These are phyloP conservation scores for Autographa gamma DNA, from an alignment of 2,888 invertebrate species.

Conservation along the genomic window DNA sequence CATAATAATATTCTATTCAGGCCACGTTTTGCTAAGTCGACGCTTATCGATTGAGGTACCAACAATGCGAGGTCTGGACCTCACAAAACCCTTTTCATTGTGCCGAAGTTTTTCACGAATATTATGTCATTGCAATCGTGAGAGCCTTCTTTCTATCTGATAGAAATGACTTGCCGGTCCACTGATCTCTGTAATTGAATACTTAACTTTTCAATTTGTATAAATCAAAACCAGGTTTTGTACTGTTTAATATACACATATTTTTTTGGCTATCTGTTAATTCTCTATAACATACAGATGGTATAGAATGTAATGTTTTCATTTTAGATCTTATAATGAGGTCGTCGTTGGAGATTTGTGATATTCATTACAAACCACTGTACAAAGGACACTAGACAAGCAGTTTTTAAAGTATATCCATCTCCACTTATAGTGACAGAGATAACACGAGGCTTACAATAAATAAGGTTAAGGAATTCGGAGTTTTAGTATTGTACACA, in stretches of 20 bases:
- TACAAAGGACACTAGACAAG: too few species aligned
- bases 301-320: too few species aligned
- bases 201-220: slow-evolving; percentile 27
- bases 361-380: too few species aligned
- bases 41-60: slow-evolving; percentile 39
- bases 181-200: slow-evolving; percentile 43
- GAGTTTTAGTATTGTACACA: too few species aligned
- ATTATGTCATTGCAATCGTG: slow-evolving; percentile 47
- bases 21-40: slow-evolving; percentile 39
- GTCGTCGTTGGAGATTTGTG: too few species aligned
- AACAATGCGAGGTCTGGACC: slow-evolving; percentile 35
- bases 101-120: slow-evolving; percentile 35
- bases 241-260: neutral
- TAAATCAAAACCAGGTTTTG: neutral
- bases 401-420: too few species aligned
- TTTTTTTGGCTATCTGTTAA: slow-evolving; percentile 1
- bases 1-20: slow-evolving; percentile 39
- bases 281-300: too few species aligned
- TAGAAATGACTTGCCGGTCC: slow-evolving; percentile 42
- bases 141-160: slow-evolving; percentile 46
- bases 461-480: too few species aligned
- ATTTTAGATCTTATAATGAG: too few species aligned
- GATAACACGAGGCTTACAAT: too few species aligned
- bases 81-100: slow-evolving; percentile 44
- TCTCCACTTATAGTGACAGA: too few species aligned